Evolutionary conservation across 2,888 invertebrate species (phyloP), one percentile per base, ranked within the genome.

Genomic region (Lasioglossum lativentre): DNA sequence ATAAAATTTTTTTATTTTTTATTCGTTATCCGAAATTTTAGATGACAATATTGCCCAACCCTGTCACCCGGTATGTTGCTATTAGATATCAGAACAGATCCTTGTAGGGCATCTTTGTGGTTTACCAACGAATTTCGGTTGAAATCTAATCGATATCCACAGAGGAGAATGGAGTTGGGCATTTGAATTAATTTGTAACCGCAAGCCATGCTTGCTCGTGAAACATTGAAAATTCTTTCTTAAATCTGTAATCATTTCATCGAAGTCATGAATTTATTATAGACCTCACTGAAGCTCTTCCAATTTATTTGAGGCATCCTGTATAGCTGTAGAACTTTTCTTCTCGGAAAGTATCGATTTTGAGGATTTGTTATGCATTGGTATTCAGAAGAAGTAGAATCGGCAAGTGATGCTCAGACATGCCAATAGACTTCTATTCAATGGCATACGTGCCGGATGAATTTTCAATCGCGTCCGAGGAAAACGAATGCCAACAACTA

Each of bases 41-140:
- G n/a, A n/a, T n/a, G n/a, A n/a, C n/a, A n/a, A n/a, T n/a, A n/a
- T n/a, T n/a, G n/a, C n/a, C n/a, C n/a, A n/a, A n/a, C n/a, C n/a
- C n/a, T n/a, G n/a, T n/a, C n/a, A 59, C 59, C 59, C 59, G 27
- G 27, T 59, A 16, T 1, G 52, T 52, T n/a, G 52, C 10, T 10
- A 52, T n/a, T n/a, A 52, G n/a, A 52, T 52, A 52, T 59, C 27
- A 30, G 59, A 30, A 59, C 16, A 59, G 27, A 30, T 27, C 59
- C 59, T 59, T 59, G 59, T 59, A 30, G 59, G 59, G 59, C 27
- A 59, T 59, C 59, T 59, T 59, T 59, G 59, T 27, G 59, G 59
- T 59, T 27, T 14, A 2, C 59, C 27, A 27, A 27, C 59, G 59
- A 59, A 59, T 59, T 59, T 59, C 59, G 14, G 59, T 23, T 27